A percentile compares a stretch with the other conserved stretches of the same genome.
Evolutionary conservation across 1,140 invertebrate species (phyloP).

Genomic region (Cryptotermes secundus): DNA sequence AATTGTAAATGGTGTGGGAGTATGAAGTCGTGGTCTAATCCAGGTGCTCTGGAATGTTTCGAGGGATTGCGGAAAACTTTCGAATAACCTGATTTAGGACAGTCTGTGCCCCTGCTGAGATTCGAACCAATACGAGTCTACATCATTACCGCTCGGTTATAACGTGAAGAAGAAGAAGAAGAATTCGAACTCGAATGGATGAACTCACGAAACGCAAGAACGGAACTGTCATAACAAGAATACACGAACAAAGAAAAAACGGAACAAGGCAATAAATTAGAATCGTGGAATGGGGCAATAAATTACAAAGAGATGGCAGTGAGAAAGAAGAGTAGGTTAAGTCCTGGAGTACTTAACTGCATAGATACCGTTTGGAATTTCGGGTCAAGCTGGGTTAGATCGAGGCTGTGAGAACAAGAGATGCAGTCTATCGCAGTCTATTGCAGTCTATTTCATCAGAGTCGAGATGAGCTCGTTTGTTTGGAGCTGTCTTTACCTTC

Average conservation of each 20-base stretch:
- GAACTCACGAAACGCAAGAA: not conserved
- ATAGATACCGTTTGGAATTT: not conserved
- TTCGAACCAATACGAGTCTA: too few species aligned
- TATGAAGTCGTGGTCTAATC: too few species aligned
- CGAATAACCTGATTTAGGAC: too few species aligned
- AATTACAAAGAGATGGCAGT: not conserved
- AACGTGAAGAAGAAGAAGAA: too few species aligned
- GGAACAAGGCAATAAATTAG: not conserved
- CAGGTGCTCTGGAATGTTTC: too few species aligned
- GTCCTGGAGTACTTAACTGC: not conserved
- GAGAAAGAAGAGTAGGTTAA: not conserved
- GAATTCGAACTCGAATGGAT: too few species aligned
- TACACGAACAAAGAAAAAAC: not conserved
- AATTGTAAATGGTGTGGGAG: too few species aligned
- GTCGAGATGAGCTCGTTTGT: not conserved
- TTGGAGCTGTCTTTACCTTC: not conserved
- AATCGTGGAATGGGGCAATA: conserved; percentile 1
- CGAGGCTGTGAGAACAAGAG: not conserved
- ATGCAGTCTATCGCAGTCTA: not conserved
- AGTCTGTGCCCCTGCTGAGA: too few species aligned
- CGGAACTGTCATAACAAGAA: not conserved
- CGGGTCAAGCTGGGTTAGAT: not conserved
- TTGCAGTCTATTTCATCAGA: not conserved
- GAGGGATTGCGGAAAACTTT: too few species aligned
- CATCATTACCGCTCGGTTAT: too few species aligned